phyloP scores from a whole-genome alignment of 2,113 vertebrate species.

The Albula goreensis region DNA sequence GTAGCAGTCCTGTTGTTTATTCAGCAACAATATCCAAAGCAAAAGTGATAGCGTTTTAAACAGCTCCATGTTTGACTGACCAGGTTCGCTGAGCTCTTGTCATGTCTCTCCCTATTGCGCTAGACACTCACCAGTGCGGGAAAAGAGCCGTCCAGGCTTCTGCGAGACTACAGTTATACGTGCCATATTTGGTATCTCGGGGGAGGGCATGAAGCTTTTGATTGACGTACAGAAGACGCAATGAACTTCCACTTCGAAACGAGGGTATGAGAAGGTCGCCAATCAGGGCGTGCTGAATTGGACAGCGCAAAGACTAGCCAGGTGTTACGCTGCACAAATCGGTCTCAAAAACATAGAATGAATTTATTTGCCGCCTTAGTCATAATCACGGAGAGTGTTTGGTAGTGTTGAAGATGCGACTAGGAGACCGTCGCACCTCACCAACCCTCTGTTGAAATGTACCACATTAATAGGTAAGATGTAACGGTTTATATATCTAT shows the following conservation, averaged over 20 bases:
- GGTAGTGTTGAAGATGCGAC: background rate
- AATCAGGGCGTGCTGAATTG: constrained; percentile 44
- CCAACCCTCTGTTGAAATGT: background rate
- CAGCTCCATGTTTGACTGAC: constrained; percentile 69
- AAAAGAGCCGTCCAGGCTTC: constrained; percentile 48
- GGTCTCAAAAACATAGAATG: constrained; percentile 15
- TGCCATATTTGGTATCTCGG: constrained; percentile 64
- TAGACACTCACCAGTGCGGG: constrained; percentile 28
- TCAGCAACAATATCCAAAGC: constrained; percentile 73
- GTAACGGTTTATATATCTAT: background rate
- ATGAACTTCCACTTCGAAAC: constrained; percentile 38
- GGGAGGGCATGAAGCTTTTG: constrained; percentile 53
- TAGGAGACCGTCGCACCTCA: background rate
- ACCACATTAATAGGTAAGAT: background rate
- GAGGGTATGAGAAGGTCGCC: constrained; percentile 44
- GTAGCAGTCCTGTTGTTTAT: constrained; percentile 39
- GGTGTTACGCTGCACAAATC: constrained; percentile 42
- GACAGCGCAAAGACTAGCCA: constrained; percentile 29
- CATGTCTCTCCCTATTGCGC: constrained; percentile 66
- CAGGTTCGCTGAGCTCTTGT: constrained; percentile 64
- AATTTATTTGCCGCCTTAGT: constrained; percentile 14
- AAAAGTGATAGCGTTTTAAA: constrained; percentile 59
- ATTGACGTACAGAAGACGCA: constrained; percentile 57
- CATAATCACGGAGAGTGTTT: background rate
- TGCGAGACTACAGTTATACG: constrained; percentile 39